Evolutionary conservation across 92 coral and sea anemone species (phyloP).

Genomic region (Epizoanthus ramosus): DNA sequence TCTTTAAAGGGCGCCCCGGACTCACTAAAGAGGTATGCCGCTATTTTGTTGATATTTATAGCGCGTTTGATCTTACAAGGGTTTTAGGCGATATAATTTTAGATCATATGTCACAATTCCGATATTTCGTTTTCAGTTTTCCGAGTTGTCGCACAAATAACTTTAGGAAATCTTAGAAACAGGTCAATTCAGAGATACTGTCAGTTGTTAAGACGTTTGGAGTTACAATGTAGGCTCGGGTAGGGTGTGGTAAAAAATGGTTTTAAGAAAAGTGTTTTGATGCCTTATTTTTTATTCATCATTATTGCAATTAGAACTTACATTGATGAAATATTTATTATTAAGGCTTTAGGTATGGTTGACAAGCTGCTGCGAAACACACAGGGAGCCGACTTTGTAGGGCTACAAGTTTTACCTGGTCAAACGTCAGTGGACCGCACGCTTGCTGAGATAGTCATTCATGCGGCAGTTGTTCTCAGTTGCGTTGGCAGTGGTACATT

Average conservation of each 20-base stretch:
- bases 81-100: too few relatives aligned
- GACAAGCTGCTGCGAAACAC: slow-evolving; percentile 65
- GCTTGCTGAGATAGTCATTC: slow-evolving; percentile 67
- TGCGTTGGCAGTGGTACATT: slow-evolving; percentile 51
- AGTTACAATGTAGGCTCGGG: too few relatives aligned
- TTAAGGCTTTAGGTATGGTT: slow-evolving; percentile 55
- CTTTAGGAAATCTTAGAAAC: too few relatives aligned
- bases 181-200: too few relatives aligned
- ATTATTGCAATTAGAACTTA: not conserved
- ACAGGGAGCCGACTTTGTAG: slow-evolving; percentile 60
- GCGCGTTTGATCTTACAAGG: not conserved
- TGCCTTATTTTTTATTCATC: too few relatives aligned
- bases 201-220: too few relatives aligned
- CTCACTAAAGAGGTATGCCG: not conserved
- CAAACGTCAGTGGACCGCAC: slow-evolving; percentile 56
- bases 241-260: too few relatives aligned
- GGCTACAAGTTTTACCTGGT: slow-evolving; percentile 56
- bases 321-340: not conserved
- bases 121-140: too few relatives aligned
- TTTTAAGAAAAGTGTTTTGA: too few relatives aligned
- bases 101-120: too few relatives aligned
- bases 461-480: slow-evolving; percentile 61
- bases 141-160: too few relatives aligned
- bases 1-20: not conserved
- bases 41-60: not conserved